phyloP scores from a whole-genome alignment of 2,888 invertebrate genomes.

The Hofmannophila pseudospretella region DNA sequence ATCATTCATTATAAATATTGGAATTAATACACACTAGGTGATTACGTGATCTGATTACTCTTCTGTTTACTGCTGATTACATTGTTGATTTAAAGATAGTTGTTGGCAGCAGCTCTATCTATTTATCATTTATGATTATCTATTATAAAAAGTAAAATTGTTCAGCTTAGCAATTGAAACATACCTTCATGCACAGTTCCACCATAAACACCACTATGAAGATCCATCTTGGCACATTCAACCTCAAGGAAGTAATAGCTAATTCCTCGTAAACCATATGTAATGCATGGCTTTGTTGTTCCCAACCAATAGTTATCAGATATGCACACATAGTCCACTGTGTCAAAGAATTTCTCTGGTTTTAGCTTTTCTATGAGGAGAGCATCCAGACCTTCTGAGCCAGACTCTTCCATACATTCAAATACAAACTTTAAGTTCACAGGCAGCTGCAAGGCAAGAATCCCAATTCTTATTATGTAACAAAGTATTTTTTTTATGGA shows the following conservation, averaged over 20 bases:
- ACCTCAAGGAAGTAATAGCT: conserved; percentile 94
- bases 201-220: conserved; percentile 97
- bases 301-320: conserved; percentile 99
- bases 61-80: not conserved
- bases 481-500: too few relatives aligned
- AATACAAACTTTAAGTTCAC: conserved; percentile 93
- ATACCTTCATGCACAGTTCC: conserved; percentile 89
- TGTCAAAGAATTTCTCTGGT: conserved; percentile 85
- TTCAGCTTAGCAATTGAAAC: not conserved
- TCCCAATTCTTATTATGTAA: too few relatives aligned
- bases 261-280: conserved; percentile 96
- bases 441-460: too few relatives aligned
- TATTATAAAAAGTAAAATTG: not conserved
- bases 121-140: not conserved
- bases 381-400: conserved; percentile 96
- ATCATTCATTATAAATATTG: too few relatives aligned
- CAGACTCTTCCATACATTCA: conserved; percentile 99
- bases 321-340: conserved; percentile 96
- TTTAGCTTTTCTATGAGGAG: conserved; percentile 79
- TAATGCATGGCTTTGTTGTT: conserved; percentile 96
- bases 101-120: not conserved
- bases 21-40: too few relatives aligned
- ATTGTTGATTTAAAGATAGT: not conserved
- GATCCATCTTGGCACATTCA: conserved; percentile 92
- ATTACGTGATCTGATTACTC: too few relatives aligned